Percentiles rank a stretch among this genome's conserved stretches.
phyloP scores from a whole-genome alignment of 2,113 vertebrate genomes.

The Megaceryle maxima region DNA sequence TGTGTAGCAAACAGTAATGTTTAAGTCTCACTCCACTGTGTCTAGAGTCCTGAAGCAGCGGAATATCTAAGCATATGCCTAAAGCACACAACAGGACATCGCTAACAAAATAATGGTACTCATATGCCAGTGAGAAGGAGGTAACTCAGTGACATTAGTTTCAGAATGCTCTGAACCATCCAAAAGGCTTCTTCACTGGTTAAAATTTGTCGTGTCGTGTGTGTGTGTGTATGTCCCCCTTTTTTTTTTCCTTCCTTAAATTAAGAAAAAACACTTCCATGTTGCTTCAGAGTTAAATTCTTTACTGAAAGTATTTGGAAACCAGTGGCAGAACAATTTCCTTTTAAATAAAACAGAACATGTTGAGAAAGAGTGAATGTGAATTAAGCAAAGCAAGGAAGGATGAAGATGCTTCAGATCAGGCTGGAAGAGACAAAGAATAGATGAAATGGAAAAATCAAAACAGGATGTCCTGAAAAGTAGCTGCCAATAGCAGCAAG shows the following conservation, averaged over 20 bases:
- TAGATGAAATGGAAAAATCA: not conserved
- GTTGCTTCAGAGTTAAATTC: not conserved
- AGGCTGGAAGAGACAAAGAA: not conserved
- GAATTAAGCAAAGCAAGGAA: not conserved
- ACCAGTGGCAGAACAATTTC: not conserved
- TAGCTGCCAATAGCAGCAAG: not conserved
- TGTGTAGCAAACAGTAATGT: not conserved
- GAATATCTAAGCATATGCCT: not conserved
- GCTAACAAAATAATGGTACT: not conserved
- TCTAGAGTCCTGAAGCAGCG: not conserved
- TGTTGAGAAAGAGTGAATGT: not conserved
- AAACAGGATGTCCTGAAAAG: not conserved
- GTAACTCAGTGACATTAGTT: not conserved
- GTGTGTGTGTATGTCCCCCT: accelerated
- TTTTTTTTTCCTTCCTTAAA: not conserved
- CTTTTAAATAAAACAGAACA: not conserved
- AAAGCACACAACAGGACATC: not conserved
- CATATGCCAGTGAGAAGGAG: accelerated
- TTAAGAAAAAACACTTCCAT: not conserved
- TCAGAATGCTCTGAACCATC: not conserved
- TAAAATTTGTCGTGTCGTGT: not conserved
- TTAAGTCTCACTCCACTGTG: not conserved
- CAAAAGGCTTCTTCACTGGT: not conserved
- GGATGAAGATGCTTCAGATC: not conserved
- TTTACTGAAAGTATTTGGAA: not conserved